Evolutionary conservation across 1,140 invertebrate genomes (phyloP).

Genomic region (Oryctes rhinoceros): DNA sequence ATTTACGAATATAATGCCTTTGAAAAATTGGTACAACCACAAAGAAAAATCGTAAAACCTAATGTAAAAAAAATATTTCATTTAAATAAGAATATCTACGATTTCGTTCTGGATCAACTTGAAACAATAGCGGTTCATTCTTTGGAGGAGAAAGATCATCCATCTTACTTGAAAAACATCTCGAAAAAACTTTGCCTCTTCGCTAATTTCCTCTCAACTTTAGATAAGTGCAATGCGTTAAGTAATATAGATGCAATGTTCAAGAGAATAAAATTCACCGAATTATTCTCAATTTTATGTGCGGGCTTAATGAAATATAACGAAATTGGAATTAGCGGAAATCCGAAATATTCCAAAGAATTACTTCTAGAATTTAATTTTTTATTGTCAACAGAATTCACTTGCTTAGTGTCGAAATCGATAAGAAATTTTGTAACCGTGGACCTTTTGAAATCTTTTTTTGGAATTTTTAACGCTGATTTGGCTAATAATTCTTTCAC

Average conservation of each 20-base stretch:
- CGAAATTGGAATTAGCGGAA: neutral
- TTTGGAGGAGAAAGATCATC: neutral
- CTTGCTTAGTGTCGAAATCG: neutral
- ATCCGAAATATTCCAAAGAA: slow-evolving; percentile 16
- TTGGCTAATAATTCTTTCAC: neutral
- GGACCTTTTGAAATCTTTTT: neutral
- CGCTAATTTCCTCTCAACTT: neutral
- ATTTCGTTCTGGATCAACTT: neutral
- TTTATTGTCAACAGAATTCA: neutral
- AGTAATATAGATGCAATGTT: neutral
- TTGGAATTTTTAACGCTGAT: neutral
- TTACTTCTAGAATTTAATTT: neutral
- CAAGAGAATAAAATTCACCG: neutral
- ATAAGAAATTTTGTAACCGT: neutral
- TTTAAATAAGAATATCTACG: neutral
- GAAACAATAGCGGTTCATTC: neutral
- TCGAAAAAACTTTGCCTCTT: neutral
- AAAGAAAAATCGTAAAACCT: neutral
- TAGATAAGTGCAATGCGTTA: neutral
- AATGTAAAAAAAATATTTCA: neutral
- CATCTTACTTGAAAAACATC: neutral
- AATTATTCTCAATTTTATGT: neutral
- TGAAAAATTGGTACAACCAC: neutral
- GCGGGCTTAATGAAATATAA: neutral
- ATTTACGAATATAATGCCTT: slow-evolving; percentile 51